Percentiles rank a stretch among this genome's conserved stretches.
Conservation (phyloP, 2,888 invertebrate species). For the Drosophila putrida region DNA sequence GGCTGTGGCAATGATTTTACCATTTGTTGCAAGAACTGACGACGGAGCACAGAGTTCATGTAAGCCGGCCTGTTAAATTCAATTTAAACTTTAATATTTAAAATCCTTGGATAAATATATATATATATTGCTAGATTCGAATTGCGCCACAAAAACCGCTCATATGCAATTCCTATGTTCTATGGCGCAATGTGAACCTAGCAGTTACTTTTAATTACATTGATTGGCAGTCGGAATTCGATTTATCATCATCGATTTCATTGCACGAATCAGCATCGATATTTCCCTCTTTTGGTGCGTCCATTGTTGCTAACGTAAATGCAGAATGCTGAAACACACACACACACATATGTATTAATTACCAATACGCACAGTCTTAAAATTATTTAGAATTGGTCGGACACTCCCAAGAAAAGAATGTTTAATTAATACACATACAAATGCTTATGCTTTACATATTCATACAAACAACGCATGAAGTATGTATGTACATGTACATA, state of each 20-base stretch:
- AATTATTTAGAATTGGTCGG: background rate
- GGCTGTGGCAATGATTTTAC: slow-evolving; percentile 82
- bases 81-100: background rate
- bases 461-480: background rate
- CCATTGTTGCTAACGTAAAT: slow-evolving; percentile 59
- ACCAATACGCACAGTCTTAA: background rate
- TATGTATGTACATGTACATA: background rate
- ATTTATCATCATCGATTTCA: slow-evolving; percentile 72
- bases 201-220: slow-evolving; percentile 50
- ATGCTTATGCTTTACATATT: background rate
- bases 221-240: slow-evolving; percentile 69
- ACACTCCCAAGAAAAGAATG: slow-evolving; percentile 7
- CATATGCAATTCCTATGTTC: too few relatives aligned
- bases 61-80: slow-evolving; percentile 77
- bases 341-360: slow-evolving; percentile 15
- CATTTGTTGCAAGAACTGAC: slow-evolving; percentile 85
- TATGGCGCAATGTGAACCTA: too few relatives aligned
- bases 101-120: background rate
- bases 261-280: slow-evolving; percentile 62
- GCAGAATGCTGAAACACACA: slow-evolving; percentile 24
- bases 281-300: slow-evolving; percentile 64
- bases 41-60: slow-evolving; percentile 83
- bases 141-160: too few relatives aligned
- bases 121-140: background rate
- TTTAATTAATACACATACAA: slow-evolving; percentile 12